A percentile compares a stretch with the other conserved stretches of the same genome.
Evolutionary conservation across 1,140 invertebrate species (phyloP).

Genomic region (Steinernema khuongi): DNA sequence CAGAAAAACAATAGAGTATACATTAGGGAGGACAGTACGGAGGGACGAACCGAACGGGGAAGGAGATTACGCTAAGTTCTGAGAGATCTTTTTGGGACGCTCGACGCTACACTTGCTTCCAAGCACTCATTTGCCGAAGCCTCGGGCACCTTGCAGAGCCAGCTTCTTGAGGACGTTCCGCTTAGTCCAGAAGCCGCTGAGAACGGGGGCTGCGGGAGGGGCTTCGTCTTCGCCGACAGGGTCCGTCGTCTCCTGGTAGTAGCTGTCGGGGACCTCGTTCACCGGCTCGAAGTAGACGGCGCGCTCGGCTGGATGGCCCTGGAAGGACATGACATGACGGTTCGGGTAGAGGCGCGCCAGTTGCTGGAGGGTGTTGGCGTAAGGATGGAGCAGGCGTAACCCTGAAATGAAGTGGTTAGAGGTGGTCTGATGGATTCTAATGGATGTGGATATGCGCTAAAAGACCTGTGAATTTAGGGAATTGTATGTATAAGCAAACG

Average conservation of each 20-base stretch:
- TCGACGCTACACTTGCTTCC: too few relatives aligned
- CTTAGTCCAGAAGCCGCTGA: not conserved
- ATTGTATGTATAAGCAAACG: too few relatives aligned
- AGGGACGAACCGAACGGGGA: too few relatives aligned
- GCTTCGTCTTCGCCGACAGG: too few relatives aligned
- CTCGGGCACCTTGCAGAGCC: not conserved
- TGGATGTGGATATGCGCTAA: too few relatives aligned
- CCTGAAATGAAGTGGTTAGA: not conserved
- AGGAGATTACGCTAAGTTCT: not conserved
- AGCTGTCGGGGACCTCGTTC: not conserved
- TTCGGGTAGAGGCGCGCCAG: not conserved
- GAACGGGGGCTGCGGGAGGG: not conserved
- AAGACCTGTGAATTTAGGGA: too few relatives aligned
- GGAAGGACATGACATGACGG: not conserved
- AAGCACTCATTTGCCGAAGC: not conserved
- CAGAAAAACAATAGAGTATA: not conserved
- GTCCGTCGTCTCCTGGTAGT: too few relatives aligned
- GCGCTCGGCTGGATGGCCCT: not conserved
- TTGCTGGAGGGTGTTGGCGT: slow-evolving; percentile 4
- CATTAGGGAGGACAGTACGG: not conserved
- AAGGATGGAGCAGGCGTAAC: not conserved
- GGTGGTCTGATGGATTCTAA: not conserved
- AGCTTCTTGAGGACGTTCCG: slow-evolving; percentile 6
- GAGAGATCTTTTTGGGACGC: not conserved
- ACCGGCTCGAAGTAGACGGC: not conserved